phyloP scores from a whole-genome alignment of 2,113 vertebrate genomes.

The Syngnathus floridae region DNA sequence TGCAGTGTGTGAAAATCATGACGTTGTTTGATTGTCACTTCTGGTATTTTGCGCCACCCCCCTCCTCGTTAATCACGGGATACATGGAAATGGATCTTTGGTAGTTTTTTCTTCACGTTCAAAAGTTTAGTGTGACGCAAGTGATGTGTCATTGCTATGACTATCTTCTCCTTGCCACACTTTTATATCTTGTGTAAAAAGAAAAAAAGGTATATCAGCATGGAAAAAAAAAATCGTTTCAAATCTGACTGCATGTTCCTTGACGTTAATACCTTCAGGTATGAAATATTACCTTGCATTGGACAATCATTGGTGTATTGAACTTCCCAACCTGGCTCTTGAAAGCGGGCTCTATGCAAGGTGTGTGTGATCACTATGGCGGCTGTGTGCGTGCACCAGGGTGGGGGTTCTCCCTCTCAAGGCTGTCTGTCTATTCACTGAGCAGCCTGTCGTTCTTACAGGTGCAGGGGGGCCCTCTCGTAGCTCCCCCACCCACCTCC shows the following conservation, averaged over 20 bases:
- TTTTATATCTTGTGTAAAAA: neutral
- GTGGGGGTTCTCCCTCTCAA: slow-evolving; percentile 41
- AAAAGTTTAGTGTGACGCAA: neutral
- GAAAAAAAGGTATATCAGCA: neutral
- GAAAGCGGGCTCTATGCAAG: slow-evolving; percentile 22
- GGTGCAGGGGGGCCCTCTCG: slow-evolving; percentile 43
- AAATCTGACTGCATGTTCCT: neutral
- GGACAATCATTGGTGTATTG: slow-evolving; percentile 13
- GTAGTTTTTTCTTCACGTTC: neutral
- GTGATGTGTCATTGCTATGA: neutral
- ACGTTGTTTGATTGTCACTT: neutral
- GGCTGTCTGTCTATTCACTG: slow-evolving; percentile 42
- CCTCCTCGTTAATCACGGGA: neutral
- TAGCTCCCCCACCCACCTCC: slow-evolving; percentile 12
- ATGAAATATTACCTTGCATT: slow-evolving; percentile 7
- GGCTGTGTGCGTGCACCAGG: slow-evolving; percentile 20
- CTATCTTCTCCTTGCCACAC: neutral
- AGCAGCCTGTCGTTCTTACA: slow-evolving; percentile 41
- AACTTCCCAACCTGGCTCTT: slow-evolving; percentile 22
- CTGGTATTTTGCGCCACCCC: neutral
- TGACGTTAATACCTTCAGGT: slow-evolving; percentile 6
- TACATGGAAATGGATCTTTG: no score
- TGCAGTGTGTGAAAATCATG: slow-evolving; percentile 5
- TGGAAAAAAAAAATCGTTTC: neutral
- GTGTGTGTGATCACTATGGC: slow-evolving; percentile 28